phyloP scores from a whole-genome alignment of 2,113 vertebrate genomes.

The Orthochromis malagaraziensis region DNA sequence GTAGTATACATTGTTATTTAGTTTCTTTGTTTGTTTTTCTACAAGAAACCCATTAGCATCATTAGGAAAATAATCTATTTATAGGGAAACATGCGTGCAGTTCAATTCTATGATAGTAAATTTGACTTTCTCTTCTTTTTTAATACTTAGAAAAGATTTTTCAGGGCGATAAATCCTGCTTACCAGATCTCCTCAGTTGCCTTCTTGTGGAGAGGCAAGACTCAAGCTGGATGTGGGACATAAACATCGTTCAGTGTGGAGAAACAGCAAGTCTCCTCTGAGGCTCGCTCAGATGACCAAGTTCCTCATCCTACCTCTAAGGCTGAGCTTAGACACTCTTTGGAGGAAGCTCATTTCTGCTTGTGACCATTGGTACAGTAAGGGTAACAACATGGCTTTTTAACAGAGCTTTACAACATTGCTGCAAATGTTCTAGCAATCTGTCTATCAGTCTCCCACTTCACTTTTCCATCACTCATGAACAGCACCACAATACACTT shows the following conservation, averaged over 20 bases:
- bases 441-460: background rate
- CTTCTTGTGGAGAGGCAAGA: background rate
- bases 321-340: background rate
- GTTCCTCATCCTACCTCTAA: background rate
- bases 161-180: fast-evolving
- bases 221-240: background rate
- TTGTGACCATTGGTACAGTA: background rate
- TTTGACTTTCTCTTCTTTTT: background rate
- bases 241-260: background rate
- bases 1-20: background rate
- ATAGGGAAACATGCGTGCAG: background rate
- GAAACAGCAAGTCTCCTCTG: background rate
- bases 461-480: background rate
- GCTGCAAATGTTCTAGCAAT: background rate
- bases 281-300: background rate
- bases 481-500: background rate
- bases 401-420: background rate
- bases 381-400: background rate
- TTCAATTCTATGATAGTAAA: background rate
- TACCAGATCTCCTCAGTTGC: background rate
- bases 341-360: background rate
- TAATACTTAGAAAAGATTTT: background rate
- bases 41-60: background rate
- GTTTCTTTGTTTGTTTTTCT: background rate
- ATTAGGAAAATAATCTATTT: background rate